Percentiles rank a stretch among this genome's conserved stretches.
Conservation (phyloP, 2,888 invertebrate species). For the Adineta ricciae region DNA sequence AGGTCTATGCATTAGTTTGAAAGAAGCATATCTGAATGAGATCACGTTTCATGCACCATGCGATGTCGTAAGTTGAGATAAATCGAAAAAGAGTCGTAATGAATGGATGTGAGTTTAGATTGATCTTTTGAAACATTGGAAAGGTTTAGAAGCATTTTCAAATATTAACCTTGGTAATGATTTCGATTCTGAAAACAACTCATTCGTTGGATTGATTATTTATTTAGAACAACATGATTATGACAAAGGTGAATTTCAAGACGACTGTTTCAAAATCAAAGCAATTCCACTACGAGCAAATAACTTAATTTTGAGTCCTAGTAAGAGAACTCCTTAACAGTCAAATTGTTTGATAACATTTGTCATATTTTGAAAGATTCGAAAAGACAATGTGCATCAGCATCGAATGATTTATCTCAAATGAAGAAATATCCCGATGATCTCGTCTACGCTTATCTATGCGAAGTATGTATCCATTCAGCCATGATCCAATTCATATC, state of each 20-base stretch:
- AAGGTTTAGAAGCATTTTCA: conserved; percentile 47
- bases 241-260: conserved; percentile 13
- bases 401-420: conserved; percentile 37
- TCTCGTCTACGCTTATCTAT: conserved; percentile 58
- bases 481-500: not conserved
- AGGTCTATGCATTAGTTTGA: conserved; percentile 52
- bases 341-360: too few species aligned
- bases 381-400: not conserved
- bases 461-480: conserved; percentile 48
- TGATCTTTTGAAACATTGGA: conserved; percentile 73
- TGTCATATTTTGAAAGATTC: too few species aligned
- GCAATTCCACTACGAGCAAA: conserved; percentile 1
- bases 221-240: conserved; percentile 13
- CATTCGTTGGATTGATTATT: too few species aligned
- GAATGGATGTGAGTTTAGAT: conserved; percentile 52
- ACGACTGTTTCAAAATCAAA: not conserved
- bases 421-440: conserved; percentile 35
- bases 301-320: conserved; percentile 36
- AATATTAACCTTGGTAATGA: not conserved
- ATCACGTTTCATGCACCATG: not conserved
- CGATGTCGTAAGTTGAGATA: not conserved
- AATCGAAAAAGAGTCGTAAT: conserved; percentile 36
- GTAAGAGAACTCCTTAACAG: too few species aligned
- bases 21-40: not conserved
- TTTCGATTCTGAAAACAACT: too few species aligned